Percentiles rank a stretch among this genome's conserved stretches.
phyloP scores from a whole-genome alignment of 2,113 vertebrate genomes.

The Scartelaos histophorus region DNA sequence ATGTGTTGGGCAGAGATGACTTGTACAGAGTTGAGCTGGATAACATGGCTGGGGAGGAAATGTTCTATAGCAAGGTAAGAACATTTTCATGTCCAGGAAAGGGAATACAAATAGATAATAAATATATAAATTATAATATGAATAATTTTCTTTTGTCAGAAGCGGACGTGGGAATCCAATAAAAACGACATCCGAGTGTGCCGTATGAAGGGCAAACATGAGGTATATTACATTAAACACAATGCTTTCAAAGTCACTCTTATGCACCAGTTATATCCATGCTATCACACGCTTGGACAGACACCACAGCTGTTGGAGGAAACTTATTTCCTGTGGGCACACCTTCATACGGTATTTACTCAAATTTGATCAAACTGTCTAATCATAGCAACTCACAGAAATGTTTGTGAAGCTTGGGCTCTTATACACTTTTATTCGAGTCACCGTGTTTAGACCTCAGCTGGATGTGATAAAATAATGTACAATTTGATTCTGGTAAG shows the following conservation, averaged over 20 bases:
- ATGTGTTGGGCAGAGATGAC: conserved; percentile 80
- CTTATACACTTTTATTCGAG: conserved; percentile 13
- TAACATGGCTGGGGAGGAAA: conserved; percentile 77
- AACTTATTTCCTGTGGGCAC: conserved; percentile 42
- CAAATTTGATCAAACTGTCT: conserved; percentile 55
- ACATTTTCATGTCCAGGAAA: neutral
- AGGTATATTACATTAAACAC: conserved; percentile 74
- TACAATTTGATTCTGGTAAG: neutral
- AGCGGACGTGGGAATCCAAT: conserved; percentile 93
- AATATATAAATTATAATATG: neutral
- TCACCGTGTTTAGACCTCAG: conserved; percentile 39
- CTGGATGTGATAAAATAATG: conserved; percentile 29
- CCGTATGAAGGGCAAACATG: conserved; percentile 95
- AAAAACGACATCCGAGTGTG: conserved; percentile 95
- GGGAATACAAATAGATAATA: conserved; percentile 5
- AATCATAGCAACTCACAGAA: conserved; percentile 39
- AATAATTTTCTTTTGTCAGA: conserved; percentile 72
- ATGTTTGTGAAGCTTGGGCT: conserved; percentile 24
- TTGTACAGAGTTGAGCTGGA: conserved; percentile 90
- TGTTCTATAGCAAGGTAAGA: conserved; percentile 88
- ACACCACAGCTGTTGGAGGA: conserved; percentile 47
- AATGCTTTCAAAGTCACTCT: conserved; percentile 31
- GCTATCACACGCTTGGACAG: conserved; percentile 53
- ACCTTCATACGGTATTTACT: conserved; percentile 52
- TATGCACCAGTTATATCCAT: conserved; percentile 25